Evolutionary conservation across 2,797 vertebrate genomes (phyloP).

Genomic region (Urocyon cinereoargenteus): DNA sequence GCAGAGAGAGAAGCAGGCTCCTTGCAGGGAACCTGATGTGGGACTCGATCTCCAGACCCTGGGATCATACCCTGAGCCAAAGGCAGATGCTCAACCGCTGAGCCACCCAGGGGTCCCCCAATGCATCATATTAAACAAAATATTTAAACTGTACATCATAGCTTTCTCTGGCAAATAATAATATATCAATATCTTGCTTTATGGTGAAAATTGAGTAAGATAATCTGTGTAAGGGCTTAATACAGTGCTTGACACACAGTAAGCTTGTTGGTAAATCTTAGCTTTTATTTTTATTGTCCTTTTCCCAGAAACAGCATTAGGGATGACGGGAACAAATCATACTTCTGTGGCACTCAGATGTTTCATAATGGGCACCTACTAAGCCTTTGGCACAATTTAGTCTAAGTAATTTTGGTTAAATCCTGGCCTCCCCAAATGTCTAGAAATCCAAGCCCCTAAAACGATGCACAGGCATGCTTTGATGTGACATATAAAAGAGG

Average conservation of each 20-base stretch:
- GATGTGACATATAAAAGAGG: slow-evolving; percentile 13
- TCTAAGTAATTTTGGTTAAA: background rate
- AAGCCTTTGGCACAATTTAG: background rate
- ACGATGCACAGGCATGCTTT: background rate
- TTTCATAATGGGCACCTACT: background rate
- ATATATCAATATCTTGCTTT: background rate
- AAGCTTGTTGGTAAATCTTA: background rate
- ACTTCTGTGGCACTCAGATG: background rate
- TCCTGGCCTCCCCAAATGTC: background rate
- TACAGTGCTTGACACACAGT: background rate
- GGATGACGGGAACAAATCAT: background rate
- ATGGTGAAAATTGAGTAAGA: background rate
- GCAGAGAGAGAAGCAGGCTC: too few relatives aligned
- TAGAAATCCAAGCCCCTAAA: slow-evolving; percentile 29
- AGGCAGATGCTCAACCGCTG: too few relatives aligned
- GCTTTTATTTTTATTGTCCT: slow-evolving; percentile 14
- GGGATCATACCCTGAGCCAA: too few relatives aligned
- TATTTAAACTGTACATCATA: background rate
- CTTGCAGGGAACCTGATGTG: too few relatives aligned
- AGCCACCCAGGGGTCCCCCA: too few relatives aligned
- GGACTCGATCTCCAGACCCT: too few relatives aligned
- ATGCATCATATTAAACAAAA: background rate
- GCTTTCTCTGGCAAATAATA: background rate
- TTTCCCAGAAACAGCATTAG: background rate
- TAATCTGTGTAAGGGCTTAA: background rate